phyloP scores from a whole-genome alignment of 2,797 vertebrate genomes.

The Oreochromis mossambicus region DNA sequence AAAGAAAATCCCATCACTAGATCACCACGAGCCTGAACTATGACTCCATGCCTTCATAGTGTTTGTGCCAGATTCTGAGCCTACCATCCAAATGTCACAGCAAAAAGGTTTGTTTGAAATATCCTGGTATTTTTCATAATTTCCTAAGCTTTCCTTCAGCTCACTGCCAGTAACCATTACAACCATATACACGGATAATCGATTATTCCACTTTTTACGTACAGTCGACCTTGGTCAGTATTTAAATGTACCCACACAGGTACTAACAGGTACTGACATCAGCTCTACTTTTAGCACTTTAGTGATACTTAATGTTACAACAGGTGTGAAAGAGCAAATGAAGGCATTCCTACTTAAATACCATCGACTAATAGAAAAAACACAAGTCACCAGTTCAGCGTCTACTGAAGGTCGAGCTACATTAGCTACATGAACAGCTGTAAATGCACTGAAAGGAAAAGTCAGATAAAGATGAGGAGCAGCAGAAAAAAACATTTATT shows the following conservation, averaged over 20 bases:
- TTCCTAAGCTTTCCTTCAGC: neutral
- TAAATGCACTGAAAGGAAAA: neutral
- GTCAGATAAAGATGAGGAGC: neutral
- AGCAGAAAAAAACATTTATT: neutral
- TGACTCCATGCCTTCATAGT: neutral
- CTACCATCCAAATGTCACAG: neutral
- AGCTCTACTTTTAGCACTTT: neutral
- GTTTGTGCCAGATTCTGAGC: neutral
- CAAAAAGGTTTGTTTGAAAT: neutral
- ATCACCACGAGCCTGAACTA: neutral
- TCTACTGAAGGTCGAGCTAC: neutral
- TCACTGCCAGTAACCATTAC: neutral
- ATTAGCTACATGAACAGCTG: rapidly evolving
- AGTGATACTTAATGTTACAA: neutral
- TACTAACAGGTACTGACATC: rapidly evolving
- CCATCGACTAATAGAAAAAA: neutral
- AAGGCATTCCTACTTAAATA: neutral
- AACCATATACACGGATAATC: neutral
- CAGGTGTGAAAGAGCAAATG: neutral
- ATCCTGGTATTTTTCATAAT: rapidly evolving
- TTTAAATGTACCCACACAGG: neutral
- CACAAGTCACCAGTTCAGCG: neutral
- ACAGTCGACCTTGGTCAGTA: neutral
- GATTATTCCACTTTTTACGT: neutral
- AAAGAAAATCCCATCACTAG: neutral